phyloP scores from a whole-genome alignment of 2,113 vertebrate genomes.

The Cyanoderma ruficeps region DNA sequence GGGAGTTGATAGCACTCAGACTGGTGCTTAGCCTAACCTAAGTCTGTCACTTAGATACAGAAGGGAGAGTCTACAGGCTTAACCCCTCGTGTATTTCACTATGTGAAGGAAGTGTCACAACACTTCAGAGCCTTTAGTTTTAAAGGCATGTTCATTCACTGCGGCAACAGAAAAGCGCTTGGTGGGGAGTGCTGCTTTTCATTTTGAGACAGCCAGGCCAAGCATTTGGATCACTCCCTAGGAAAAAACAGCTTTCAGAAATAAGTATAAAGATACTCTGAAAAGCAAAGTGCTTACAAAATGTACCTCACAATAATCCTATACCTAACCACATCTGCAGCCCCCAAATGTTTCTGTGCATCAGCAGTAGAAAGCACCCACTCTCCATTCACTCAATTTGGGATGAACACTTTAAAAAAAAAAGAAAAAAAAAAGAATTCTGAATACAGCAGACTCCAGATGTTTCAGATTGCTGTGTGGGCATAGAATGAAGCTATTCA shows the following conservation, averaged over 20 bases:
- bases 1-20: background rate
- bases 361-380: background rate
- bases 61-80: background rate
- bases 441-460: constrained; percentile 25
- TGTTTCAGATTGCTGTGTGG: constrained; percentile 32
- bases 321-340: background rate
- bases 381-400: background rate
- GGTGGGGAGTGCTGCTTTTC: background rate
- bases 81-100: background rate
- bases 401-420: background rate
- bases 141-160: background rate
- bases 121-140: background rate
- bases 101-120: background rate
- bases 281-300: background rate
- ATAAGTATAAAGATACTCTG: background rate
- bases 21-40: background rate
- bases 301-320: background rate
- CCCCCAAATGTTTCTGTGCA: background rate
- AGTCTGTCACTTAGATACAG: background rate
- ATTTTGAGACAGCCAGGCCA: background rate
- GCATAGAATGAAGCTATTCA: background rate
- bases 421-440: background rate
- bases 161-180: background rate
- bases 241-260: background rate
- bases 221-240: background rate